phyloP scores from a whole-genome alignment of 1,140 invertebrate species.

The Bathynomus jamesi region DNA sequence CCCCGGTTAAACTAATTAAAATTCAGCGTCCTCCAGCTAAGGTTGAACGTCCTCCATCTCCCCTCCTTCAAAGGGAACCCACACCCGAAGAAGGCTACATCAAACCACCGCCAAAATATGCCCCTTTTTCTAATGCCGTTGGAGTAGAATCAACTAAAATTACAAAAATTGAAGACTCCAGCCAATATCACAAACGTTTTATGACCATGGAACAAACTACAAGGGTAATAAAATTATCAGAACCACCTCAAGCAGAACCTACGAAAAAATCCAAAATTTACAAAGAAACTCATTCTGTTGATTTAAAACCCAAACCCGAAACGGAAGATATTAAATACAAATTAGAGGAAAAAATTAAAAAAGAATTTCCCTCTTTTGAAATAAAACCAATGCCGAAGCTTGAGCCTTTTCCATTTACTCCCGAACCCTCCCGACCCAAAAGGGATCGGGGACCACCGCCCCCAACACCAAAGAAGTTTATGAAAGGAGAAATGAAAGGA shows the following conservation, averaged over 20 bases:
- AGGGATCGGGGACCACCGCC: slow-evolving; percentile 44
- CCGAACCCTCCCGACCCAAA: slow-evolving; percentile 26
- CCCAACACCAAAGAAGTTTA: slow-evolving; percentile 56
- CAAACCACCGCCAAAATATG: neutral
- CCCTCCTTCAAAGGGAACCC: slow-evolving; percentile 17
- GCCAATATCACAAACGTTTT: slow-evolving; percentile 10
- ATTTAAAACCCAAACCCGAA: neutral
- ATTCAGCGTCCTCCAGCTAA: neutral
- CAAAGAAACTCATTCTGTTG: neutral
- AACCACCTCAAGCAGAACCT: slow-evolving; percentile 1
- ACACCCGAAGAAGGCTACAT: slow-evolving; percentile 11
- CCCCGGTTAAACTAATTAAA: too few relatives aligned
- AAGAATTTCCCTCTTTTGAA: slow-evolving; percentile 11
- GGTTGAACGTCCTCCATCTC: slow-evolving; percentile 34
- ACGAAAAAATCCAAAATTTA: neutral
- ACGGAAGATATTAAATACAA: neutral
- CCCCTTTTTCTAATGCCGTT: slow-evolving; percentile 10
- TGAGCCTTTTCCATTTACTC: slow-evolving; percentile 32
- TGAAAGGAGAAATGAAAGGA: slow-evolving; percentile 59
- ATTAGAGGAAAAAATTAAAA: neutral
- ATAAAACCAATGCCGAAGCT: slow-evolving; percentile 25
- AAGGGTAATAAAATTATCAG: slow-evolving; percentile 9
- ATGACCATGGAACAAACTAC: slow-evolving; percentile 12
- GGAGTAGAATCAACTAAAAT: slow-evolving; percentile 9
- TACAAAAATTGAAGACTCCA: slow-evolving; percentile 13